Base-by-base conservation (phyloP, 2,113 vertebrate species). In the Promerops cafer region DNA sequence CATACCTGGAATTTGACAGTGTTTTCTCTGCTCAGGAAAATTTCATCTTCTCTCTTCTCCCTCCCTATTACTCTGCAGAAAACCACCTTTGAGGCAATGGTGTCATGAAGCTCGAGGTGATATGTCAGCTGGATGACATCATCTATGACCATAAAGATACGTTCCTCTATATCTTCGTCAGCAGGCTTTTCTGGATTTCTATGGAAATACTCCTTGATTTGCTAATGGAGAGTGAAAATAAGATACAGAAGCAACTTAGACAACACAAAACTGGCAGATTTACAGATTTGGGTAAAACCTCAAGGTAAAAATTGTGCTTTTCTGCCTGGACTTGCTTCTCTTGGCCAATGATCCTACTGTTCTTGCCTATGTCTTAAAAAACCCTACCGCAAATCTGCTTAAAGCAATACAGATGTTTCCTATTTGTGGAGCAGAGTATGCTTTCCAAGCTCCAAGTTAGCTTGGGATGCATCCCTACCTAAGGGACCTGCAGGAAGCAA, bases 121-220 rank as follows among this genome's bases (percentile, higher is more conserved):
- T 98, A 99, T 5, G 96, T 99, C 96, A 99, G 64, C 57, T 98
- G 94, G 42, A 99, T 98, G 23, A 33, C 80, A 15, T 98, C 97
- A 7, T 99, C 97, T 1, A 33, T 2, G 21, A 98, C 83, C 45
- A 98, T 84, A 80, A 99, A 99, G 59, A 97, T 59, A 11, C 98
- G 96, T 93, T 99, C 97, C 0, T 98, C 98, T 78, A 99, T 94
- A 8, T 99, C 99, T 66, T 99, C 96, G 1, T 98, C 97, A 8
- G 98, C 98, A 4, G 96, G 93, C 94, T 98, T 99, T 19, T 83
- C 93, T 2, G 15, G 76, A 93, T 99, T 98, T 89, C 99, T 98
- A 56, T 94, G 94, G 97, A 99, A 99, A 52, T 79, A 91, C 96
- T 99, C 99, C 22, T 98, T 98, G 94, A 99, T 98, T 97, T 98